Evolutionary conservation across 2,797 vertebrate species (phyloP), one percentile per base, ranked within the genome.

Genomic region (Typhlichthys eigenmanni): DNA sequence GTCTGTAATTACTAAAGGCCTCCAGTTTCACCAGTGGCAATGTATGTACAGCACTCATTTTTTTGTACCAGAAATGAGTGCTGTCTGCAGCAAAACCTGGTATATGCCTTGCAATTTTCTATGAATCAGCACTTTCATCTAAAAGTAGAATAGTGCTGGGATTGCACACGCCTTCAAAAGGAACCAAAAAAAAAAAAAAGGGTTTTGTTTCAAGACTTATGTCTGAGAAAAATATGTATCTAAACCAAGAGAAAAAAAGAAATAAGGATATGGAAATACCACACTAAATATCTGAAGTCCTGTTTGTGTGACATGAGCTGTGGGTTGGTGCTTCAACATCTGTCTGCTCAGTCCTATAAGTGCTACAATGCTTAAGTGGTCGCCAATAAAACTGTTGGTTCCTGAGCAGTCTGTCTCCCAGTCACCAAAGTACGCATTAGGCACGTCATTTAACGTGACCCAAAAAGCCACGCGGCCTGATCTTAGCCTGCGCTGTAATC

Each of bases 401-500:
- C 13, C 43, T 49, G 48, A 50, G 32, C 10, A 34, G 24, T 29
- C 49, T 45, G 38, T 58, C 38, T 29, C 34, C 50, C 13, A 38
- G 17, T 53, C 16, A 16, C 6, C 14, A 55, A 8, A 13, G 34
- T 32, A 13, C 17, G 10, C 38, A 8, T 60, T 52, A 47, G 32
- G 46, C 32, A 32, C 49, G 66, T 14, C 46, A 47, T 50, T 55
- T 32, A 11, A 19, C 34, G 48, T 2, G n/a, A 58, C 16, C 13
- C 12, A 46, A 46, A 61, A 54, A 55, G 56, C 53, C 16, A 32
- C 16, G 24, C 47, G 45, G 54, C 66, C 64, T 67, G 62, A 66
- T 78, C 69, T 62, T 47, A 69, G 62, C 32, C 52, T 66, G 60
- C 68, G 71, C 64, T 60, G 63, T 64, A 14, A 43, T 52, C 46